Evolutionary conservation across 2,888 invertebrate genomes (phyloP), one percentile per base, ranked within the genome.

Genomic region (Scrobipalpa atriplicella): DNA sequence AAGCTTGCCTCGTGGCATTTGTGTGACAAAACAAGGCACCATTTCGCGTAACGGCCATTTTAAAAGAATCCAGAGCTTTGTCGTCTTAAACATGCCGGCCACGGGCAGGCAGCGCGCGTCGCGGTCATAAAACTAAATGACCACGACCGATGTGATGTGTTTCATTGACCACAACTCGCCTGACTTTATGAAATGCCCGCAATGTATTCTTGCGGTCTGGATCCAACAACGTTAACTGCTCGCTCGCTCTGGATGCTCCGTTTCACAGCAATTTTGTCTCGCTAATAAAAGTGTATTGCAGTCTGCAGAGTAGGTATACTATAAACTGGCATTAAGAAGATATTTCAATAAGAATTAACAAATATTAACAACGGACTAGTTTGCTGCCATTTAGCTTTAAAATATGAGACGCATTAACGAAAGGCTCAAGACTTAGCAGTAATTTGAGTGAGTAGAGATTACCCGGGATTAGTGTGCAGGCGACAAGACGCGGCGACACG

Each of bases 131-230:
- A 61, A 61, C 61, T 41, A 61, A 61, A 61, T 41, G 64, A 43
- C 56, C 64, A 38, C 56, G 43, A 58, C 56, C 43, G 43, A 58
- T 43, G 58, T 21, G 64, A 52, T 56, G 52, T 29, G 54, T 29
- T 65, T 60, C 47, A 58, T 21, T 58, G 58, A 65, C 65, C 65
- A 60, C 65, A 60, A 60, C 65, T 65, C 60, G 65, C 36, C 16
- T 36, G 47, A 65, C 16, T 60, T 65, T 51, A 65, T 60, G 43
- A 65, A 60, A 36, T 36, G 39, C 58, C 19, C 36, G 38, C 65
- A 60, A 58, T 58, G 58, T 58, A 58, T 58, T 16, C 58, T 38
- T 58, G 58, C 29, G 38, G 29, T 58, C 58, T 38, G 38, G 18
- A 58, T 16, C 29, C 18, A 1, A 9, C 16, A 1, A 9, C 16